Evolutionary conservation across 2,797 vertebrate species (phyloP).

Genomic region (Urocyon cinereoargenteus): DNA sequence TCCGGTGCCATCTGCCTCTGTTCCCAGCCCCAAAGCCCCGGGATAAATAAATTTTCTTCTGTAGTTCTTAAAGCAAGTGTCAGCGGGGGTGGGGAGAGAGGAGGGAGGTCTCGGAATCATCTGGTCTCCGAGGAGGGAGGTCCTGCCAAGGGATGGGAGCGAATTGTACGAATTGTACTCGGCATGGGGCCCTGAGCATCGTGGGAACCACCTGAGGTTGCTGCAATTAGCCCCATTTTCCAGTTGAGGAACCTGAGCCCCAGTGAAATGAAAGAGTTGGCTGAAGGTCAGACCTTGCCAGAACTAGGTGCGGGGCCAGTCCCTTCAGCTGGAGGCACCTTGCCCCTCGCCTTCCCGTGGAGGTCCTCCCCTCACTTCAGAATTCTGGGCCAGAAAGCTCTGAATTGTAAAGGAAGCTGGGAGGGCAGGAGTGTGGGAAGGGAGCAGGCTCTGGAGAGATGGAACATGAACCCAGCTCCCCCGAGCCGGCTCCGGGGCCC

Average conservation of each 20-base stretch:
- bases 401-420: background rate
- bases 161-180: too few species aligned
- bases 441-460: background rate
- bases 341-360: background rate
- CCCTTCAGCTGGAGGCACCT: background rate
- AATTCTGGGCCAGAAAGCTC: background rate
- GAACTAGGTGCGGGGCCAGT: background rate
- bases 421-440: background rate
- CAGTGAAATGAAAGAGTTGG: background rate
- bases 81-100: background rate
- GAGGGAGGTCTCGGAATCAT: background rate
- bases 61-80: background rate
- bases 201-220: background rate
- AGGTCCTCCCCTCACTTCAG: too few species aligned
- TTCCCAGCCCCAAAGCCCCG: background rate
- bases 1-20: conserved; percentile 57
- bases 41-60: background rate
- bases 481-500: background rate
- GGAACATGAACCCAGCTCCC: background rate
- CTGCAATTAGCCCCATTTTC: background rate
- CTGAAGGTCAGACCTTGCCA: background rate
- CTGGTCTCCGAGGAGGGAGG: background rate
- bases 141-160: background rate
- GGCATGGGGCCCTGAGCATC: background rate
- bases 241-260: background rate